A percentile compares a stretch with the other conserved stretches of the same genome.
Evolutionary conservation across 2,797 vertebrate species (phyloP).

Genomic region (Craterocephalus amniculus): DNA sequence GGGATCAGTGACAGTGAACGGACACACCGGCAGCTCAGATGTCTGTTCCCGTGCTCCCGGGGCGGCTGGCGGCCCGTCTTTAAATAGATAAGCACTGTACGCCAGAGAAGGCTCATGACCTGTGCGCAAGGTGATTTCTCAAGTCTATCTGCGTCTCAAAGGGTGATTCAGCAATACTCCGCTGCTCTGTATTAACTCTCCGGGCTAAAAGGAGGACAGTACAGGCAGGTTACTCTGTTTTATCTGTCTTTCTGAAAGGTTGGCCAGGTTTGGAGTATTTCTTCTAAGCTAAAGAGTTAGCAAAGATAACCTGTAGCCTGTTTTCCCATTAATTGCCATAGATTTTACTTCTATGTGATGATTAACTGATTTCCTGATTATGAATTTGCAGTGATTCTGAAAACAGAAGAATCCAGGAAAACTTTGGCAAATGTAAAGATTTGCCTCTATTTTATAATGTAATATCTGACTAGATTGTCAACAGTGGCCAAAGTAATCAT

Average conservation of each 20-base stretch:
- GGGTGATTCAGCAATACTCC: conserved; percentile 70
- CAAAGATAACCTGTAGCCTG: not conserved
- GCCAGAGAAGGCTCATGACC: conserved; percentile 46
- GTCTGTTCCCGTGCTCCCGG: conserved; percentile 60
- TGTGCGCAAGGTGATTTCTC: conserved; percentile 64
- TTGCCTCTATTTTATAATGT: not conserved
- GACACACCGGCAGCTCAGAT: conserved; percentile 69
- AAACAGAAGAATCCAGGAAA: not conserved
- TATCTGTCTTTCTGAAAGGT: conserved; percentile 10
- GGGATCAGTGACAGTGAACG: conserved; percentile 77
- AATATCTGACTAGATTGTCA: not conserved
- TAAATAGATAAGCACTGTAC: conserved; percentile 85
- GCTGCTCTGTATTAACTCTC: conserved; percentile 14
- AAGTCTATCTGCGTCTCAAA: conserved; percentile 52
- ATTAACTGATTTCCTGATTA: not conserved
- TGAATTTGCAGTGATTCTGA: not conserved
- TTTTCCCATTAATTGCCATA: not conserved
- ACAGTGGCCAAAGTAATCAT: not conserved
- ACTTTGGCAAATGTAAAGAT: not conserved
- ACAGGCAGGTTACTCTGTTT: conserved; percentile 17
- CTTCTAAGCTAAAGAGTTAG: not conserved
- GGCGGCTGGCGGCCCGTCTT: conserved; percentile 70
- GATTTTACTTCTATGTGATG: not conserved
- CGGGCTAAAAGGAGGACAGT: conserved; percentile 2
- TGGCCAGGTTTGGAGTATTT: conserved; percentile 11